Percentiles rank a stretch among this genome's conserved stretches.
Evolutionary conservation across 2,113 vertebrate genomes (phyloP).

Genomic region (Nanorana parkeri): DNA sequence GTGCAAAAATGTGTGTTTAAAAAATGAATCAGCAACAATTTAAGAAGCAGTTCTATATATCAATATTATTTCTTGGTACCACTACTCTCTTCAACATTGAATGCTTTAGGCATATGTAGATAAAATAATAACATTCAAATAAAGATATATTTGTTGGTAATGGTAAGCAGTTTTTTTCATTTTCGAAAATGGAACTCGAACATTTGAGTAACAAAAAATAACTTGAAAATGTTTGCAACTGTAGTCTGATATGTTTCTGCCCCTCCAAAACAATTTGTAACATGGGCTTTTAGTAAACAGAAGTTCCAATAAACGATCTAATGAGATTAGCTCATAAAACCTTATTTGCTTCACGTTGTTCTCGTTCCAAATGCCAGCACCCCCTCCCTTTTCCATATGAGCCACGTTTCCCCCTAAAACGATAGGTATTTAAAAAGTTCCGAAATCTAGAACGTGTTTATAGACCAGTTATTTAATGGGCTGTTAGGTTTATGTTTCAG

Average conservation of each 20-base stretch:
- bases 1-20: too few species aligned
- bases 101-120: too few species aligned
- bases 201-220: too few species aligned
- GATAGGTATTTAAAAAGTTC: conserved; percentile 54
- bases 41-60: too few species aligned
- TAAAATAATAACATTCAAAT: too few species aligned
- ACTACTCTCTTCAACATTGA: too few species aligned
- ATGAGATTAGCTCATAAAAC: conserved; percentile 48
- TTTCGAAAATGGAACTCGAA: too few species aligned
- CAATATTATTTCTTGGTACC: too few species aligned
- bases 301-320: conserved; percentile 33
- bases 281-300: conserved; percentile 33
- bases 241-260: neutral
- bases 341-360: conserved; percentile 39
- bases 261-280: conserved; percentile 20
- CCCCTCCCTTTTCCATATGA: conserved; percentile 1
- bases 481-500: conserved; percentile 57
- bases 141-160: too few species aligned
- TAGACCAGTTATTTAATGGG: conserved; percentile 57
- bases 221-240: neutral
- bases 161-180: too few species aligned
- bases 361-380: conserved; percentile 19
- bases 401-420: conserved; percentile 6
- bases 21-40: too few species aligned
- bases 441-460: conserved; percentile 57